Conservation (phyloP, 2,888 invertebrate species). For the Agrilus biguttatus region DNA sequence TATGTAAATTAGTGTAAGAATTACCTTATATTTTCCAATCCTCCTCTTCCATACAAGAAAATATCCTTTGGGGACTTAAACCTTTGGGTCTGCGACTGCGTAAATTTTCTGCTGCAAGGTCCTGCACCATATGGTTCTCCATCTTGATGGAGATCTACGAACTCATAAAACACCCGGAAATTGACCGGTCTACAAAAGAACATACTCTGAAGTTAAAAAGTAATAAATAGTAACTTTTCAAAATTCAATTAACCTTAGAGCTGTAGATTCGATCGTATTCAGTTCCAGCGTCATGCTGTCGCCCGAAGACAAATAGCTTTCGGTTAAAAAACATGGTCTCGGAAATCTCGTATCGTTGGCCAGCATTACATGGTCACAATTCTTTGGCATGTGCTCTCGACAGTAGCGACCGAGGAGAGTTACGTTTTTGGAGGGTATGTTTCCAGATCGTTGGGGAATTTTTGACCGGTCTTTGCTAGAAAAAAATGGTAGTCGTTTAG, state of each 20-base stretch:
- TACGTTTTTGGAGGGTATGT: conserved; percentile 47
- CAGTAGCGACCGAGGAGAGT: conserved; percentile 71
- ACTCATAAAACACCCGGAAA: conserved; percentile 77
- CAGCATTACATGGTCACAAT: conserved; percentile 69
- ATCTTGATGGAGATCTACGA: conserved; percentile 76
- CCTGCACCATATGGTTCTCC: conserved; percentile 64
- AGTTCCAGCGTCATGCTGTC: conserved; percentile 70
- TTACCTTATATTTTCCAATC: conserved; percentile 66
- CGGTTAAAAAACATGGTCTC: conserved; percentile 60
- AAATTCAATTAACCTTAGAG: conserved; percentile 51
- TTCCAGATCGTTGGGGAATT: conserved; percentile 12
- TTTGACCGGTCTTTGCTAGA: conserved; percentile 20
- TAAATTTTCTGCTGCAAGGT: conserved; percentile 63
- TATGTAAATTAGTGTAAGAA: not conserved
- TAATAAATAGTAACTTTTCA: not conserved
- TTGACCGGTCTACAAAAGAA: conserved; percentile 54
- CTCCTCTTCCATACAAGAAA: conserved; percentile 75
- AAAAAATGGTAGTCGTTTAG: too few relatives aligned
- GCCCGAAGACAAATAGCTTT: conserved; percentile 71
- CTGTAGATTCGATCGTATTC: conserved; percentile 67
- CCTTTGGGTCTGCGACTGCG: conserved; percentile 51
- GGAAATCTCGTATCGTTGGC: conserved; percentile 37
- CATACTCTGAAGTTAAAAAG: conserved; percentile 4
- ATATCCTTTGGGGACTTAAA: conserved; percentile 72
- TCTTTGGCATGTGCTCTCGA: conserved; percentile 64